Percentiles rank a stretch among this genome's conserved stretches.
These are phyloP conservation scores for Ianthella basta DNA, from an alignment of 37 sponge, comb jelly and placozoan genomes.

Conservation along the genomic window DNA sequence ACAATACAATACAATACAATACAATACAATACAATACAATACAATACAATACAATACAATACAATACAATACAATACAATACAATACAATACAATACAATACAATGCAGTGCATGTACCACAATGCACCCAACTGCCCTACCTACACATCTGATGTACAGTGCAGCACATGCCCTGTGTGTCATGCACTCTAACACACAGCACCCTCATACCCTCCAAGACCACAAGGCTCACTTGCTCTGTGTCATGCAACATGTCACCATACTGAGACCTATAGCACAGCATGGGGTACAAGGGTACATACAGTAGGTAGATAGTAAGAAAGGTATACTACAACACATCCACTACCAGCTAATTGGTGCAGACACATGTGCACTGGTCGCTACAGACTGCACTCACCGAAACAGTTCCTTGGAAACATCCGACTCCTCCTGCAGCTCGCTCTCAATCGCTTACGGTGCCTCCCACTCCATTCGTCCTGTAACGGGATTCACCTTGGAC, in stretches of 20 bases:
- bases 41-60: no score
- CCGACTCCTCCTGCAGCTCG: slow-evolving; percentile 42
- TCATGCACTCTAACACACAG: neutral
- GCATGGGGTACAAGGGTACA: neutral
- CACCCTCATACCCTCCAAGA: neutral
- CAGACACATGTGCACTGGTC: no score
- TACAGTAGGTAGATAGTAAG: neutral
- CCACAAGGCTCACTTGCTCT: slow-evolving; percentile 57
- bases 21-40: no score
- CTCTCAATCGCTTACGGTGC: slow-evolving; percentile 42
- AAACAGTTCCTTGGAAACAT: slow-evolving; percentile 52
- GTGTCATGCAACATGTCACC: slow-evolving; percentile 87
- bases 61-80: no score
- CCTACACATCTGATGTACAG: no score
- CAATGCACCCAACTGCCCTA: no score
- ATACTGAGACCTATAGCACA: slow-evolving; percentile 73
- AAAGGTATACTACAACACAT: no score
- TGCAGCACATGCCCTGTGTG: no score
- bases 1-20: no score
- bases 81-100: no score
- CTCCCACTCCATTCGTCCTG: slow-evolving; percentile 78
- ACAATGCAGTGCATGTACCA: no score
- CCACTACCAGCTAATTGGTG: no score
- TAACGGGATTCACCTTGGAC: slow-evolving; percentile 54
- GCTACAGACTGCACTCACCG: slow-evolving; percentile 1